These are phyloP conservation scores for Cryptoprocta ferox DNA, from an alignment of 2,797 vertebrate genomes.

Conservation along the genomic window DNA sequence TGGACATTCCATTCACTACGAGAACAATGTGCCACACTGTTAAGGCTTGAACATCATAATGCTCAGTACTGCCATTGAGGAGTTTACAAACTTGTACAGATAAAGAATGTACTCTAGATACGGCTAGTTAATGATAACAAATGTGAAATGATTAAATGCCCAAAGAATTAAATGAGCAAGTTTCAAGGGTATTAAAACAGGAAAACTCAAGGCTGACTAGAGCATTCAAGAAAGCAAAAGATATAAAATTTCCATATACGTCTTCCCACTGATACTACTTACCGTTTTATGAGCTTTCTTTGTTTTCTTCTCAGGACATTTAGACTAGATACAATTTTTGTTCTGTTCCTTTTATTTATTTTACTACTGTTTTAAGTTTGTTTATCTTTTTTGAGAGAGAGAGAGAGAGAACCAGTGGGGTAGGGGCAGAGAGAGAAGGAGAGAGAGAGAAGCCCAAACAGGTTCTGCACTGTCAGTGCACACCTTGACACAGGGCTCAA, in stretches of 20 bases:
- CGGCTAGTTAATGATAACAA: background rate
- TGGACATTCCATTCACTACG: background rate
- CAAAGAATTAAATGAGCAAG: slow-evolving; percentile 46
- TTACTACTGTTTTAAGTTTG: no score
- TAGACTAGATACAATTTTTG: background rate
- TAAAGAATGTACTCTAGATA: slow-evolving; percentile 14
- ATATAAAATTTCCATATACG: background rate
- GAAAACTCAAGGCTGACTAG: background rate
- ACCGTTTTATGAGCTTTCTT: background rate
- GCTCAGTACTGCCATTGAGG: background rate
- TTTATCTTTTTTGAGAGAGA: no score
- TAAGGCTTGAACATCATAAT: slow-evolving; percentile 14
- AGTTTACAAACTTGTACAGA: slow-evolving; percentile 29
- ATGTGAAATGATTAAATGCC: slow-evolving; percentile 44
- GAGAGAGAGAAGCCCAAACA: no score
- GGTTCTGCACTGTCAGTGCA: no score
- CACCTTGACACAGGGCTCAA: no score
- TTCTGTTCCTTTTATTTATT: slow-evolving; percentile 14
- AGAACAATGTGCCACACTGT: slow-evolving; percentile 40
- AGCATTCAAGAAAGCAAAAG: slow-evolving; percentile 6
- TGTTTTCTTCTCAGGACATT: slow-evolving; percentile 26
- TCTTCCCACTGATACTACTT: background rate
- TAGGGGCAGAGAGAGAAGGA: no score
- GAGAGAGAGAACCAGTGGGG: no score
- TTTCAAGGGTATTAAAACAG: background rate